phyloP scores from a whole-genome alignment of 1,140 invertebrate species.

The Drosophila lacertosa region DNA sequence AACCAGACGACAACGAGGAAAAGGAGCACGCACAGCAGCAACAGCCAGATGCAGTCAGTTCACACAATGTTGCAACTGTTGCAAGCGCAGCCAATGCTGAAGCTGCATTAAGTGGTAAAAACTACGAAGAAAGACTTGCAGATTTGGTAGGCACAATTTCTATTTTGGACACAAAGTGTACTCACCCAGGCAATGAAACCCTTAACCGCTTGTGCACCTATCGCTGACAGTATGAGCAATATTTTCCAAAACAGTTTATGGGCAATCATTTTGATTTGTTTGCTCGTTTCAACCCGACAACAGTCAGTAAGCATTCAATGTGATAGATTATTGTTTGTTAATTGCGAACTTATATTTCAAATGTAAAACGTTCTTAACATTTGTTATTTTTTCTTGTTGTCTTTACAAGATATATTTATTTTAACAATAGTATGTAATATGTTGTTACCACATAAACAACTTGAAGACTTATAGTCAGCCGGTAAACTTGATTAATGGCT shows the following conservation, averaged over 20 bases:
- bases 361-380: no score
- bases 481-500: background rate
- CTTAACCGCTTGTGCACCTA: background rate
- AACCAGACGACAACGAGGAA: background rate
- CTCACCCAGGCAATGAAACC: conserved; percentile 57
- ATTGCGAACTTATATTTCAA: no score
- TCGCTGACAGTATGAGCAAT: background rate
- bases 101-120: conserved; percentile 73
- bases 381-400: no score
- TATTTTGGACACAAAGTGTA: conserved; percentile 45
- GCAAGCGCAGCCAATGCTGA: conserved; percentile 36
- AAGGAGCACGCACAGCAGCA: background rate
- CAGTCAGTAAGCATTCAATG: no score
- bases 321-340: background rate
- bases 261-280: no score
- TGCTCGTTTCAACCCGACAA: no score
- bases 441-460: no score
- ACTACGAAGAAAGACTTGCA: conserved; percentile 81
- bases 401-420: no score
- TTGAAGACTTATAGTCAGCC: background rate
- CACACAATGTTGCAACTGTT: background rate
- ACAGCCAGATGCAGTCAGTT: conserved; percentile 6
- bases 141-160: conserved; percentile 75
- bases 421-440: background rate
- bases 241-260: background rate